These are phyloP conservation scores for Hydrocynus forskahlii DNA, from an alignment of 2,797 vertebrate species.

Conservation along the genomic window DNA sequence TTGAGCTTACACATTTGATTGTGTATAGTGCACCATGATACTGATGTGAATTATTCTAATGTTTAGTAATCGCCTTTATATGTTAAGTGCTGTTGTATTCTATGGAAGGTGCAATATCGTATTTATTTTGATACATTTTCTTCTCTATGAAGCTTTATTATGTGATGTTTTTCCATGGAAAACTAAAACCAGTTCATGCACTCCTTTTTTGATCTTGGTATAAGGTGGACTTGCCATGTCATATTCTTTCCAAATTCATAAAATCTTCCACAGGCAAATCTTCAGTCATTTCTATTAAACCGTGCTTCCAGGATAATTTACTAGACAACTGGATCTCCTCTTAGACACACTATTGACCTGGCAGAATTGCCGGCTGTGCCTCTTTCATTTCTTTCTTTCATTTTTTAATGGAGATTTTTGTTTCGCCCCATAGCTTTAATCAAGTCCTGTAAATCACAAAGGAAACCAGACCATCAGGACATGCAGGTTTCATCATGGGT, in stretches of 20 bases:
- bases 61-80: slow-evolving; percentile 71
- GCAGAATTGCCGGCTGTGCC: slow-evolving; percentile 47
- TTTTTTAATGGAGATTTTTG: neutral
- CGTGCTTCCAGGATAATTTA: slow-evolving; percentile 78
- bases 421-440: neutral
- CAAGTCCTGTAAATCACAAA: slow-evolving; percentile 1
- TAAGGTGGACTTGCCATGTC: slow-evolving; percentile 55
- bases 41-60: slow-evolving; percentile 67
- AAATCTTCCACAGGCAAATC: slow-evolving; percentile 76
- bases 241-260: slow-evolving; percentile 66
- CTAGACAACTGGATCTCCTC: slow-evolving; percentile 55
- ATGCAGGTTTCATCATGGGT: slow-evolving; percentile 23
- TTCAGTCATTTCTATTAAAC: slow-evolving; percentile 69
- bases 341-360: slow-evolving; percentile 42
- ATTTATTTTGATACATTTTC: slow-evolving; percentile 79
- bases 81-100: slow-evolving; percentile 77
- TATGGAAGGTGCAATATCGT: slow-evolving; percentile 83
- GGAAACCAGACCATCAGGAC: slow-evolving; percentile 2
- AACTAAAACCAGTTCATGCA: slow-evolving; percentile 59
- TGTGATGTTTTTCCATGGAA: slow-evolving; percentile 64
- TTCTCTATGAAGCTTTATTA: slow-evolving; percentile 68
- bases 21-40: slow-evolving; percentile 75
- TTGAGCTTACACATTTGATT: slow-evolving; percentile 73
- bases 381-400: slow-evolving; percentile 26
- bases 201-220: slow-evolving; percentile 56